Conservation (phyloP, 2,888 invertebrate species). For the Amaurobius ferox region DNA sequence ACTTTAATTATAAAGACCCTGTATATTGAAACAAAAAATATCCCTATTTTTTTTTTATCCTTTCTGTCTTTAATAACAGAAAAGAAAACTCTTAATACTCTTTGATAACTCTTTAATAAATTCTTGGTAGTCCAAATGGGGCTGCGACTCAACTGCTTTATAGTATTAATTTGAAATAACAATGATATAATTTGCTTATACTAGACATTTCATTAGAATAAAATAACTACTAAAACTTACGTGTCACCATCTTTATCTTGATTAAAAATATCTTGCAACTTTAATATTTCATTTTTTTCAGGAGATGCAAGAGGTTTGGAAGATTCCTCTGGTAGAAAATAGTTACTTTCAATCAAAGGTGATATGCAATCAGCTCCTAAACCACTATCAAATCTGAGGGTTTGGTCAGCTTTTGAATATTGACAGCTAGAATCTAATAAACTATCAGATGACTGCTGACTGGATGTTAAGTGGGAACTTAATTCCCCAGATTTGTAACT, state of each 20-base stretch:
- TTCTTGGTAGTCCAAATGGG: no score
- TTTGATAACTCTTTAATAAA: no score
- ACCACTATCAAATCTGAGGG: slow-evolving; percentile 62
- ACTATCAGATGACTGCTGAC: slow-evolving; percentile 18
- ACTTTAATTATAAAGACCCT: no score
- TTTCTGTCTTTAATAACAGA: no score
- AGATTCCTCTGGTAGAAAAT: slow-evolving; percentile 4
- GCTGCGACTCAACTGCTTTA: no score
- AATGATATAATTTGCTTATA: no score
- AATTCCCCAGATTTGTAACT: slow-evolving; percentile 68
- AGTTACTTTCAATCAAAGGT: slow-evolving; percentile 23
- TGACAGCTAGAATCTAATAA: slow-evolving; percentile 14
- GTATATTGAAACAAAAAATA: no score
- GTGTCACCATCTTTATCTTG: slow-evolving; percentile 72
- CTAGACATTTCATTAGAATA: no score
- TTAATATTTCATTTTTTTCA: neutral
- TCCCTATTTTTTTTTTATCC: no score
- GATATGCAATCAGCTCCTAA: slow-evolving; percentile 52
- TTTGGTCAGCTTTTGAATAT: slow-evolving; percentile 30
- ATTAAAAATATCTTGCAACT: slow-evolving; percentile 37
- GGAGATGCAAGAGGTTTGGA: neutral
- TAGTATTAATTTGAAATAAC: no score
- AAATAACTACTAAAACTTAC: no score
- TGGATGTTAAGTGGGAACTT: slow-evolving; percentile 9
- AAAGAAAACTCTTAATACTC: no score